Conservation (phyloP, 2,797 vertebrate genomes). For the Myoxocephalus aenaeus region DNA sequence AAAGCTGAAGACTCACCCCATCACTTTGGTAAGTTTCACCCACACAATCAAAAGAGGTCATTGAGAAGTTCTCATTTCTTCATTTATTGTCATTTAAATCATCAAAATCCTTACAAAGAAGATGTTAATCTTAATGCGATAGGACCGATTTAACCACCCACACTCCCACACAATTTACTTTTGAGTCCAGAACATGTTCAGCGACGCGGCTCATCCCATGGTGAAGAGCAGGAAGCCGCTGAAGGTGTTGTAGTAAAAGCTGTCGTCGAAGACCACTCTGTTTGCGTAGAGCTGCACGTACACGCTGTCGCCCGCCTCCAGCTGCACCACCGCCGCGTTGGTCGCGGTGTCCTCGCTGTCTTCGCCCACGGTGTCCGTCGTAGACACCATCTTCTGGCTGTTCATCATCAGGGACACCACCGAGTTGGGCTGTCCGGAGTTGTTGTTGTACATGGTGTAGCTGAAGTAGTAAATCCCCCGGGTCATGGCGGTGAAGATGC, state of each 20-base stretch:
- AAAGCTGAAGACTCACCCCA: slow-evolving; percentile 97
- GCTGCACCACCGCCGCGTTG: slow-evolving; percentile 26
- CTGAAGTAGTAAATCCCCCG: slow-evolving; percentile 31
- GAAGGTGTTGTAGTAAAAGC: slow-evolving; percentile 20
- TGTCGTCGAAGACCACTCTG: slow-evolving; percentile 3
- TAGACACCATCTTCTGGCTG: slow-evolving; percentile 1
- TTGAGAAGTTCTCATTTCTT: not conserved
- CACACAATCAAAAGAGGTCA: not conserved
- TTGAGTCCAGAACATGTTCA: not conserved
- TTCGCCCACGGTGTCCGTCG: not conserved
- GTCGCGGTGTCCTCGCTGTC: not conserved
- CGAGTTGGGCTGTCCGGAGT: not conserved
- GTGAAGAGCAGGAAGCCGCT: slow-evolving; percentile 39
- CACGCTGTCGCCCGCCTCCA: slow-evolving; percentile 26
- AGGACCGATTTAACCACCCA: not conserved
- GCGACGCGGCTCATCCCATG: not conserved
- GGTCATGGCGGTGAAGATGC: slow-evolving; percentile 24
- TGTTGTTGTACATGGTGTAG: slow-evolving; percentile 36
- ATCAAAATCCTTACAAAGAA: not conserved
- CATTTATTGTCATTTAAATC: not conserved
- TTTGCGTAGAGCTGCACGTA: slow-evolving; percentile 22
- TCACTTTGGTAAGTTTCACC: slow-evolving; percentile 90
- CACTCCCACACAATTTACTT: not conserved
- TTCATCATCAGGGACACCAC: slow-evolving; percentile 41
- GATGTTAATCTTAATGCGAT: not conserved